phyloP scores from a whole-genome alignment of 64 coral and sea anemone genomes.

The Actinia tenebrosa region DNA sequence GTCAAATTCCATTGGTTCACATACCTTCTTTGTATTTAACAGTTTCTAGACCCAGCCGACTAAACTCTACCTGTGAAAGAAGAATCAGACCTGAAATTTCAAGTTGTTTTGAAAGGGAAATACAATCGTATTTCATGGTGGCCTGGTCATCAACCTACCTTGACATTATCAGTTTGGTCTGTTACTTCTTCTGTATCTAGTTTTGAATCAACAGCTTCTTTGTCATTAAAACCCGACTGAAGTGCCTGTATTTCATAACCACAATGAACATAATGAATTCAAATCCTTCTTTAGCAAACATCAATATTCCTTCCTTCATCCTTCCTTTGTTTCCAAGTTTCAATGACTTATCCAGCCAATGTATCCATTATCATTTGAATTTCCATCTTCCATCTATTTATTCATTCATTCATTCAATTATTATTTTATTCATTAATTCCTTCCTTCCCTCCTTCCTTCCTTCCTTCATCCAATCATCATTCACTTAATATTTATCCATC shows the following conservation, averaged over 20 bases:
- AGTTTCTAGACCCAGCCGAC: constrained; percentile 38
- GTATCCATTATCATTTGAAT: too few relatives aligned
- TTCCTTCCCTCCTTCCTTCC: too few relatives aligned
- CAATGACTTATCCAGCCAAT: too few relatives aligned
- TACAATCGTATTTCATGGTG: too few relatives aligned
- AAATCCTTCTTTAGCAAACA: neutral
- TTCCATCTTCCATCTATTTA: too few relatives aligned
- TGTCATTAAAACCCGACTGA: constrained; percentile 64
- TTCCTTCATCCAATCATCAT: neutral
- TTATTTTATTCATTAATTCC: too few relatives aligned
- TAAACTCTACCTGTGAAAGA: constrained; percentile 46
- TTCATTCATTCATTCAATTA: too few relatives aligned
- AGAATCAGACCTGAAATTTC: neutral
- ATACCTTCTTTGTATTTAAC: constrained; percentile 50
- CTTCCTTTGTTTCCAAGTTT: too few relatives aligned
- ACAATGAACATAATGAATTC: neutral
- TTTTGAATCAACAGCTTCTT: constrained; percentile 43
- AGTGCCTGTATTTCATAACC: constrained; percentile 38
- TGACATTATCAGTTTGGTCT: constrained; percentile 33
- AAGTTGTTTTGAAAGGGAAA: neutral
- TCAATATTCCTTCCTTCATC: too few relatives aligned
- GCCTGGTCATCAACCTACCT: neutral
- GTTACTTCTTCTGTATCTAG: constrained; percentile 14
- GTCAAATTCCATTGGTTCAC: neutral
- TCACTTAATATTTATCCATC: neutral